Evolutionary conservation across 2,113 vertebrate genomes (phyloP).

Genomic region (Alethe castanea): DNA sequence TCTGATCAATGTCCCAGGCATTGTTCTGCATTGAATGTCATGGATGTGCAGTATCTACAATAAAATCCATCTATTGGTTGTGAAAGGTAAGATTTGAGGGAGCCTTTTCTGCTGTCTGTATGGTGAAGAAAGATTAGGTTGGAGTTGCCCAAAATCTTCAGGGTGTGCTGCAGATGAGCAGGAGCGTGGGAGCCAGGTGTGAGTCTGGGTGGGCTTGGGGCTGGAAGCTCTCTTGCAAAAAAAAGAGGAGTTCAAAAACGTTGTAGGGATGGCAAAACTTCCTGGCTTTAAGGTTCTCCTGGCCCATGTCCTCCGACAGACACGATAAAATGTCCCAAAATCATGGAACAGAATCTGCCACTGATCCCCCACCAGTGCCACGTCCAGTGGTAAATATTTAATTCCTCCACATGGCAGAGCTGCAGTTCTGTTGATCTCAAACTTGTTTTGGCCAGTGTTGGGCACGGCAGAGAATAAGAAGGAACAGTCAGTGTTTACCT

Average conservation of each 20-base stretch:
- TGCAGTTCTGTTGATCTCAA: not conserved
- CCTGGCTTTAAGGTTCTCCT: not conserved
- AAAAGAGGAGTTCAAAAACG: not conserved
- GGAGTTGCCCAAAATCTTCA: not conserved
- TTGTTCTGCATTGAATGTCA: not conserved
- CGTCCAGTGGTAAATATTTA: fast-evolving
- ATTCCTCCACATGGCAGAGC: not conserved
- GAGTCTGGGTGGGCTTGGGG: not conserved
- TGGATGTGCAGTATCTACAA: not conserved
- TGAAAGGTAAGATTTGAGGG: not conserved
- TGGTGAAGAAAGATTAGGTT: not conserved
- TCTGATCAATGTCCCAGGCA: not conserved
- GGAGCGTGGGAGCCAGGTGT: not conserved
- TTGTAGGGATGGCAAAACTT: not conserved
- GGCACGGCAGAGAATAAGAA: not conserved
- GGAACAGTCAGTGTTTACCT: not conserved
- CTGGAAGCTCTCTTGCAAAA: no score
- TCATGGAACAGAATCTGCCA: not conserved
- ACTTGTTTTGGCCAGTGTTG: not conserved
- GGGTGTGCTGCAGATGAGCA: not conserved
- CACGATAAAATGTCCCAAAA: not conserved
- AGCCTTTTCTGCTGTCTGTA: not conserved
- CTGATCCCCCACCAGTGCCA: not conserved
- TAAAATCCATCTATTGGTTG: not conserved
- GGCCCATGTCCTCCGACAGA: not conserved